Base-by-base conservation (phyloP, 2,113 vertebrate genomes). In the Calonectris borealis region DNA sequence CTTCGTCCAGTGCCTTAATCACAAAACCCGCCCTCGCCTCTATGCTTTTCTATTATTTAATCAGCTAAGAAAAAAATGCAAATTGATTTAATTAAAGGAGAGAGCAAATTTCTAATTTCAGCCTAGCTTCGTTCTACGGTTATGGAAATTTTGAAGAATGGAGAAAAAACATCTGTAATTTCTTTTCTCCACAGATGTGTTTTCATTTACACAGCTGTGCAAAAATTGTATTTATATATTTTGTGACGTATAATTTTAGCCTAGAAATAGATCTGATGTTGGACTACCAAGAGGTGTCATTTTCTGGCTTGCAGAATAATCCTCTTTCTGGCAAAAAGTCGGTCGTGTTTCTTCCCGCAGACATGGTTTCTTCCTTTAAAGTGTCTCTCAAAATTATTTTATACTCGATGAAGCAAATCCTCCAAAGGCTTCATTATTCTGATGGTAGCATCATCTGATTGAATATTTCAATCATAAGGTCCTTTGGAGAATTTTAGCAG, bases 51-150 rank as follows among this genome's bases (percentile, higher is more conserved):
- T 95, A 19, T 96, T 94, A 90, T 94, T 97, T 97, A 92, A 97
- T 97, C 96, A 94, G 72, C 89, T 84, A 32, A 84, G 64, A 68
- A 82, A 97, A 96, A 96, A 96, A 80, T 87, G 96, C 97, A 97
- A 98, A 98, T 96, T 97, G 96, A 98, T 98, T 98, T 97, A 98
- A 98, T 98, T 98, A 96, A 96, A 97, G 93, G 96, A 87, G 95
- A 92, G 94, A 88, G 93, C 88, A 96, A 96, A 96, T 97, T 97
- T 97, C 94, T 97, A 92, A 97, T 98, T 97, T 95, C 77, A 97
- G 78, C 55, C 80, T 94, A 72, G 88, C 96, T 96, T 96, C 9
- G 0, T 95, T 97, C 90, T 87, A 13, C 88, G 83, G 81, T 90
- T 83, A 61, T 96, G 94, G 92, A 98, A 96, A 98, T 98, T 94